phyloP scores from a whole-genome alignment of 2,113 vertebrate genomes.

The Oophaga pumilio region DNA sequence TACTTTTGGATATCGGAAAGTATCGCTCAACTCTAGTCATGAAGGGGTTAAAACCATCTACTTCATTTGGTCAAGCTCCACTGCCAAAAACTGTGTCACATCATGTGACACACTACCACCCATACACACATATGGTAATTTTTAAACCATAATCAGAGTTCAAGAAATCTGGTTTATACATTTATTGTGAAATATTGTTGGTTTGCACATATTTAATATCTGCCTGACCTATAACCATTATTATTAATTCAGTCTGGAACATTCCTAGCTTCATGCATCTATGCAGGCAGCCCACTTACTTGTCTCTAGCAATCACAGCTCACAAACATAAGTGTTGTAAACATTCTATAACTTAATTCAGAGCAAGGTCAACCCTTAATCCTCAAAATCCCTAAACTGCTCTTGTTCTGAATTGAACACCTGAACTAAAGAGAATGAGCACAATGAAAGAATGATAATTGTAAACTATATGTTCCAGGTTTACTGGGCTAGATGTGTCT shows the following conservation, averaged over 20 bases:
- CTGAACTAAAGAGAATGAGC: constrained; percentile 24
- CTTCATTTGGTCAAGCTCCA: too few relatives aligned
- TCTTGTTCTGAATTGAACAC: constrained; percentile 36
- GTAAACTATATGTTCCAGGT: constrained; percentile 45
- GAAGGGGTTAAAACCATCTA: too few relatives aligned
- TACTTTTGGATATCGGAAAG: too few relatives aligned
- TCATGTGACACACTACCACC: too few relatives aligned
- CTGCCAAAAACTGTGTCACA: too few relatives aligned
- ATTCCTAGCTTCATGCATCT: neutral
- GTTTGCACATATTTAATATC: too few relatives aligned
- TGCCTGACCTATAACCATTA: too few relatives aligned
- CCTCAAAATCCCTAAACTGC: constrained; percentile 34
- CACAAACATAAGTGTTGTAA: constrained; percentile 17
- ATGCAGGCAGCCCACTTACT: neutral
- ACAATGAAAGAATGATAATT: constrained; percentile 46
- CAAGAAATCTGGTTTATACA: too few relatives aligned
- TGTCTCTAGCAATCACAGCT: neutral
- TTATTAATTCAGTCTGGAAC: neutral
- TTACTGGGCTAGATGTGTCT: constrained; percentile 16
- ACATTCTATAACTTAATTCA: constrained; percentile 29
- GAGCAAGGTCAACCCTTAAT: constrained; percentile 29
- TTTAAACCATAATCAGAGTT: too few relatives aligned
- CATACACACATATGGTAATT: too few relatives aligned
- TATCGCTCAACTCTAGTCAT: too few relatives aligned
- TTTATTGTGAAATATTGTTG: too few relatives aligned